Evolutionary conservation across 2,113 vertebrate species (phyloP), one percentile per base, ranked within the genome.

Genomic region (Melanerpes aurifrons): DNA sequence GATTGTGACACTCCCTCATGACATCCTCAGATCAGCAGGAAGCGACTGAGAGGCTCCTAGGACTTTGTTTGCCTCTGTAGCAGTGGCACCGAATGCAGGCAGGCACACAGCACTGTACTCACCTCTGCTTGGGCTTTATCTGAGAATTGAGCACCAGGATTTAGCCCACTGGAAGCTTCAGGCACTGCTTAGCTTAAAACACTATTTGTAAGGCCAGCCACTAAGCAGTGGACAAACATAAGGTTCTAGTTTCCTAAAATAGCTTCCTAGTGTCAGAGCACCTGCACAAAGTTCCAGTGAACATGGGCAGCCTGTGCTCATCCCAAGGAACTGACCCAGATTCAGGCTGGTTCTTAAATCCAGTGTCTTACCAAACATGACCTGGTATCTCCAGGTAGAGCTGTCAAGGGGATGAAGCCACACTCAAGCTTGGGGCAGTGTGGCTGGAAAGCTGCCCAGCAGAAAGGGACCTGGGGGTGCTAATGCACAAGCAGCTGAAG

Each of bases 201-300:
- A 56, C 14, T 59, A 25, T 71, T 82, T 47, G 26, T 75, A 58
- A 84, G 45, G 59, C 67, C 77, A 84, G 37, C 10, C 77, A 37
- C 53, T 76, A 92, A 89, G 63, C 37, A 87, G 74, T 18, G 77
- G 77, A 18, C 66, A 54, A 70, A 56, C 57, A 29, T 73, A 83
- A 91, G 87, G 79, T 84, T 72, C 81, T 25, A 35, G 45, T 26
- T 56, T 35, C 91, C 61, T 82, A 84, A 87, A 88, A 89, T 57
- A 92, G 40, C 74, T 92, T 31, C 25, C 17, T 62, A 17, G 32
- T 82, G 35, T 48, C 81, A 79, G 32, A 84, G 45, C 50, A 91
- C 67, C 45, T 82, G 54, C 37, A 8, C 10, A 22, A 75, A 89
- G 82, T 40, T 22, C 12, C n/a, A 28, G 17, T 14, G 53, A 72